These are phyloP conservation scores for Patiria miniata DNA, from an alignment of 35 echinoderm and acorn worm species.

Conservation along the genomic window DNA sequence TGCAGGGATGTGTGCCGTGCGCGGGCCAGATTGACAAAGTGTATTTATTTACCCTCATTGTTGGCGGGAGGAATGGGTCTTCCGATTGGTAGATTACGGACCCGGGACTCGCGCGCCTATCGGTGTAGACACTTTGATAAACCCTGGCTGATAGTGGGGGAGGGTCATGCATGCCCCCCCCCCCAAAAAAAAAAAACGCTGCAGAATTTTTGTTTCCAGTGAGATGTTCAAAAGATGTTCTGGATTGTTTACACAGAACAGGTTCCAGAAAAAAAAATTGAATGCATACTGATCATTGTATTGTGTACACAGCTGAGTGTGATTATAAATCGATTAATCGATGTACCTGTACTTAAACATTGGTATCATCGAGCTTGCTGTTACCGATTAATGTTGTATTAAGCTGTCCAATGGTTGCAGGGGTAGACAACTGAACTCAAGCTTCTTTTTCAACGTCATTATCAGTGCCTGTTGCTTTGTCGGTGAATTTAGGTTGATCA, in stretches of 20 bases:
- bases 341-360: neutral
- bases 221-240: neutral
- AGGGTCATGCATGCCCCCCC: neutral
- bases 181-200: too few relatives aligned
- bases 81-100: neutral
- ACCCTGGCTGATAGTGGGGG: neutral
- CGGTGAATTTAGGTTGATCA: neutral
- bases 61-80: neutral
- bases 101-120: neutral
- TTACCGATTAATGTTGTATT: too few relatives aligned
- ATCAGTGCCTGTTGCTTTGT: too few relatives aligned
- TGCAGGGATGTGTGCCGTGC: constrained; percentile 15
- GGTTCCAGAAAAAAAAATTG: neutral
- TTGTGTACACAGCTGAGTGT: constrained; percentile 7
- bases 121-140: constrained; percentile 4
- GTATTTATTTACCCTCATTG: constrained; percentile 21
- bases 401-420: neutral
- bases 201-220: neutral
- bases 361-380: neutral
- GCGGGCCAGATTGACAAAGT: constrained; percentile 1
- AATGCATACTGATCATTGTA: too few relatives aligned
- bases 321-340: neutral
- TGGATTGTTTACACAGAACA: neutral
- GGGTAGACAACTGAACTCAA: neutral
- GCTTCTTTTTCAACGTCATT: too few relatives aligned